phyloP scores from a whole-genome alignment of 2,888 invertebrate genomes.

The Andricus quercusramuli region DNA sequence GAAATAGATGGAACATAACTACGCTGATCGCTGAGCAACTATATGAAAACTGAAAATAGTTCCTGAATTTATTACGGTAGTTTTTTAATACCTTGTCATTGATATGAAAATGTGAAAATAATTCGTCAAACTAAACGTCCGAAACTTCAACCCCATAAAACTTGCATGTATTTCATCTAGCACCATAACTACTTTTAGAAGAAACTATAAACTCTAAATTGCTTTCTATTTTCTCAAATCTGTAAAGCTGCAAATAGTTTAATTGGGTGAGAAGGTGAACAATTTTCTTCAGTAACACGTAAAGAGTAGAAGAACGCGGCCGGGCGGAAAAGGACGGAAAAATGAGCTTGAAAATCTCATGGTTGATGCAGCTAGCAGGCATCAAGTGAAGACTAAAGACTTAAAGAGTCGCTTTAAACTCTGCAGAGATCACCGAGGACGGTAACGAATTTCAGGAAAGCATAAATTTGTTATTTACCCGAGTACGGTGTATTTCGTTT shows the following conservation, averaged over 20 bases:
- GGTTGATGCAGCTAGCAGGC: neutral
- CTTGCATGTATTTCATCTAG: no score
- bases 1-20: no score
- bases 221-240: neutral
- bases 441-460: slow-evolving; percentile 62
- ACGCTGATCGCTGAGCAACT: no score
- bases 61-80: no score
- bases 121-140: no score
- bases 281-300: neutral
- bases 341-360: neutral
- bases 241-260: neutral
- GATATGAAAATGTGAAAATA: no score
- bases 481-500: slow-evolving; percentile 58
- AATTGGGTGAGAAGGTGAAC: neutral
- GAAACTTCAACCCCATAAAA: no score
- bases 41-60: no score
- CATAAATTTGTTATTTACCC: slow-evolving; percentile 64
- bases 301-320: neutral
- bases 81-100: no score
- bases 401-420: slow-evolving; percentile 9
- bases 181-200: neutral
- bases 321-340: neutral
- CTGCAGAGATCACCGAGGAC: slow-evolving; percentile 44
- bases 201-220: neutral
- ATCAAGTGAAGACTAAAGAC: neutral